These are phyloP conservation scores for Halocaridina rubra DNA, from an alignment of 2,888 invertebrate species.

Conservation along the genomic window DNA sequence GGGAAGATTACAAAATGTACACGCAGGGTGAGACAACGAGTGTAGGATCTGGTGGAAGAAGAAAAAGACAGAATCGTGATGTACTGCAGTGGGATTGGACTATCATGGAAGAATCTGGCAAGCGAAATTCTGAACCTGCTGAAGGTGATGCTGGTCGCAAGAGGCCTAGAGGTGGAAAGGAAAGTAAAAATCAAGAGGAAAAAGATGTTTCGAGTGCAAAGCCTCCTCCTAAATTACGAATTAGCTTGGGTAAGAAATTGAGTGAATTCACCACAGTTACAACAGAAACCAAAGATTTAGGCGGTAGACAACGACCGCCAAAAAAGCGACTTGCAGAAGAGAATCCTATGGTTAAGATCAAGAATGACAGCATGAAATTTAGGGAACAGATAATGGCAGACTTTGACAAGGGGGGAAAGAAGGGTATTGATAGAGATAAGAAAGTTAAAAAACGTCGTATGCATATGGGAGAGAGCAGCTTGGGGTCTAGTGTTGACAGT, in stretches of 20 bases:
- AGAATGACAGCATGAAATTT: constrained; percentile 57
- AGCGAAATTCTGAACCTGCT: constrained; percentile 29
- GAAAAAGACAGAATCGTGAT: constrained; percentile 50
- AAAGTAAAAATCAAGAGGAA: constrained; percentile 35
- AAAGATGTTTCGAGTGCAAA: constrained; percentile 44
- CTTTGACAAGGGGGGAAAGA: constrained; percentile 52
- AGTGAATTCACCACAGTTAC: constrained; percentile 55
- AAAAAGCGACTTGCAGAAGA: constrained; percentile 77
- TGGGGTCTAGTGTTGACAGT: constrained; percentile 17
- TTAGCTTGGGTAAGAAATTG: constrained; percentile 59
- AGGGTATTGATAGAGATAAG: constrained; percentile 44
- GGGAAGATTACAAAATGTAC: constrained; percentile 79
- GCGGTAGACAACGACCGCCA: constrained; percentile 75
- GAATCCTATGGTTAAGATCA: constrained; percentile 53
- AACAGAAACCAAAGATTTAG: constrained; percentile 6
- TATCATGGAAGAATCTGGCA: constrained; percentile 43
- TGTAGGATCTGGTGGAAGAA: constrained; percentile 15
- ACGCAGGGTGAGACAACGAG: constrained; percentile 49
- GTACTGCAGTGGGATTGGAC: constrained; percentile 43
- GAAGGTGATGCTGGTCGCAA: constrained; percentile 51
- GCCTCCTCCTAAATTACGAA: constrained; percentile 60
- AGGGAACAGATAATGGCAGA: constrained; percentile 60
- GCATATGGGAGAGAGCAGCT: constrained; percentile 23
- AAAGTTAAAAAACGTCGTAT: constrained; percentile 50
- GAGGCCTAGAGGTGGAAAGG: constrained; percentile 45